Percentiles rank a stretch among this genome's conserved stretches.
These are phyloP conservation scores for Drosophila macrospina DNA, from an alignment of 2,888 invertebrate species.

Conservation along the genomic window DNA sequence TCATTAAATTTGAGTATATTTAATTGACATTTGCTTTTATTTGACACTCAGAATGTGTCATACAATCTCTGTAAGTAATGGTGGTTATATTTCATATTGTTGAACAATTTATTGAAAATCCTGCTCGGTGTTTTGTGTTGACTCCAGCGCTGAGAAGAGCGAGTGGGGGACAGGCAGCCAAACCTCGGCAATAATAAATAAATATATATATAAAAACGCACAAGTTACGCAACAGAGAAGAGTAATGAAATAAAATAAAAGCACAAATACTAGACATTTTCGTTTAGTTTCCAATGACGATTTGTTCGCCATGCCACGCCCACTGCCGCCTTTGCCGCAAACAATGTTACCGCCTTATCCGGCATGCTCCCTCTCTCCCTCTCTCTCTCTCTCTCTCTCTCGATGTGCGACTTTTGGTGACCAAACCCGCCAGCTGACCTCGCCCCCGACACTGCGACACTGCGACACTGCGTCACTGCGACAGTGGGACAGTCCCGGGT, in stretches of 20 bases:
- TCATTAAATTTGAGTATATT: no score
- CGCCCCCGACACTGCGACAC: constrained; percentile 4
- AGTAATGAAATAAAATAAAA: constrained; percentile 57
- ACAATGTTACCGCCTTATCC: constrained; percentile 65
- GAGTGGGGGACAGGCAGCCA: constrained; percentile 16
- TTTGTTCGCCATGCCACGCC: constrained; percentile 60
- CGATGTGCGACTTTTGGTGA: constrained; percentile 62
- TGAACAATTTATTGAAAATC: constrained; percentile 36
- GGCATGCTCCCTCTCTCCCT: constrained; percentile 28
- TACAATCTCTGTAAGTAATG: constrained; percentile 16
- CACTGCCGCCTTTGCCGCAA: constrained; percentile 50
- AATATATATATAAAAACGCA: constrained; percentile 41
- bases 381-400: constrained; percentile 27
- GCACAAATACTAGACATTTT: constrained; percentile 73
- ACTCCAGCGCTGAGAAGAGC: constrained; percentile 24
- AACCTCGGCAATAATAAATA: constrained; percentile 66
- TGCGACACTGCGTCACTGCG: constrained; percentile 3
- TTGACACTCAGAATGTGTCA: neutral
- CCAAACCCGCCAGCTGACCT: constrained; percentile 15
- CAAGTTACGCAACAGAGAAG: constrained; percentile 9
- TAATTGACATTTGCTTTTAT: neutral
- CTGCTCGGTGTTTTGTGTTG: constrained; percentile 27
- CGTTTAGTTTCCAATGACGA: constrained; percentile 79
- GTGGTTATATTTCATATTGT: constrained; percentile 38
- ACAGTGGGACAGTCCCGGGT: constrained; percentile 7